Evolutionary conservation across 2,888 invertebrate genomes (phyloP).

Genomic region (Drosophila antonietae): DNA sequence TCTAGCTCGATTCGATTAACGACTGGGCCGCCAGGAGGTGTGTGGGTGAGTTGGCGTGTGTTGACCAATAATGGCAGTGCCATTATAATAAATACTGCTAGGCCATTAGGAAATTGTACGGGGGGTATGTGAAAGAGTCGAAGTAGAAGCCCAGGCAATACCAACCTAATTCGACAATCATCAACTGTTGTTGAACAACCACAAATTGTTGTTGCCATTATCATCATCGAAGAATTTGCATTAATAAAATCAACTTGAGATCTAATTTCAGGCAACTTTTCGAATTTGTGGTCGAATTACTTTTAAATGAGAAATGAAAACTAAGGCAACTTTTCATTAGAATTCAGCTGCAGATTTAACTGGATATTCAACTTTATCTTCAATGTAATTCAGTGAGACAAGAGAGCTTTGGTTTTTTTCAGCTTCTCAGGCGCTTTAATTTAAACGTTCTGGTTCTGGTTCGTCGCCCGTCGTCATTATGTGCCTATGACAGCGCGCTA

Average conservation of each 20-base stretch:
- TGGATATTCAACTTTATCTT: neutral
- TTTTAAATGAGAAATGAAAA: neutral
- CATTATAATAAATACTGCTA: conserved; percentile 49
- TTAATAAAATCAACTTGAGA: conserved; percentile 35
- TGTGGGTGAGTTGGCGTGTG: conserved; percentile 7
- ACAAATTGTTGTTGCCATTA: conserved; percentile 34
- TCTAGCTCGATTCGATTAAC: conserved; percentile 38
- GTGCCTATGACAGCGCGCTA: conserved; percentile 16
- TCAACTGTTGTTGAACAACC: conserved; percentile 15
- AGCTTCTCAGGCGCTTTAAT: neutral
- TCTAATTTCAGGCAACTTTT: conserved; percentile 12
- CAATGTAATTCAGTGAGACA: neutral
- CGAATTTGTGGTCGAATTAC: neutral
- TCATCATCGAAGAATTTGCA: conserved; percentile 43
- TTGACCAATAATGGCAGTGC: conserved; percentile 50
- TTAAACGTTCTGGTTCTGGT: conserved; percentile 3
- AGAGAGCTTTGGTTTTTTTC: neutral
- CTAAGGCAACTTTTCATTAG: neutral
- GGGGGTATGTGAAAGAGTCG: conserved; percentile 6
- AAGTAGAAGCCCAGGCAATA: neutral
- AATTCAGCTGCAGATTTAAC: neutral
- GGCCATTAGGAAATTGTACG: conserved; percentile 37
- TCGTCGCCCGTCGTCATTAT: neutral
- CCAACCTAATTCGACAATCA: conserved; percentile 17
- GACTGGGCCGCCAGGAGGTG: conserved; percentile 15